Conservation (phyloP, 2,113 vertebrate genomes). For the Siniperca chuatsi region DNA sequence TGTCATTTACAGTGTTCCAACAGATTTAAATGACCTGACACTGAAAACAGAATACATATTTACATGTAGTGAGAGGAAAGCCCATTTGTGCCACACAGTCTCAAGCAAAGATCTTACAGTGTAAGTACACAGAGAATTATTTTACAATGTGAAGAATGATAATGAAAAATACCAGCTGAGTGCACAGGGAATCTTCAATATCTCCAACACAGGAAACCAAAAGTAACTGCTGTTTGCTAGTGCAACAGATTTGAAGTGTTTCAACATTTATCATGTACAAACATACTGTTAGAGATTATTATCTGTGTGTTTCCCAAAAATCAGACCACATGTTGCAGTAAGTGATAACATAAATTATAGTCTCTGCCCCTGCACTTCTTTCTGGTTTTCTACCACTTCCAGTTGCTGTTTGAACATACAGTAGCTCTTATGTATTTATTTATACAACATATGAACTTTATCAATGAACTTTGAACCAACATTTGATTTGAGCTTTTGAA, state of each 20-base stretch:
- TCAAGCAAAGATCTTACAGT: constrained; percentile 31
- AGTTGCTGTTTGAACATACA: background rate
- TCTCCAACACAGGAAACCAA: constrained; percentile 40
- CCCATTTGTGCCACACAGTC: constrained; percentile 11
- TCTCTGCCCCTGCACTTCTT: background rate
- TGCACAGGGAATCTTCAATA: constrained; percentile 16
- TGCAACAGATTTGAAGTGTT: constrained; percentile 33
- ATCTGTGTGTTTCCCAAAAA: constrained; percentile 22
- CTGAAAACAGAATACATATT: constrained; percentile 50
- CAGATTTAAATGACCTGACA: constrained; percentile 12
- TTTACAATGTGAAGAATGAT: constrained; percentile 17
- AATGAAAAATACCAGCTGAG: constrained; percentile 15
- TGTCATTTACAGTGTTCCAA: constrained; percentile 52
- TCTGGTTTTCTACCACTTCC: constrained; percentile 6
- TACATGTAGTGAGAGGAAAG: constrained; percentile 37
- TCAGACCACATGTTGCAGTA: constrained; percentile 7
- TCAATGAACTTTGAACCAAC: background rate
- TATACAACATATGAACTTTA: constrained; percentile 5
- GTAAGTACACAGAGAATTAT: background rate
- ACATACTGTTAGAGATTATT: constrained; percentile 8
- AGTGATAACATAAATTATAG: background rate
- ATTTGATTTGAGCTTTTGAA: background rate
- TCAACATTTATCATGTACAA: constrained; percentile 18
- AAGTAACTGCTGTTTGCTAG: constrained; percentile 30
- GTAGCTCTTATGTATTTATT: background rate